Evolutionary conservation across 2,888 invertebrate genomes (phyloP).

Genomic region (Xanthia icteritia): DNA sequence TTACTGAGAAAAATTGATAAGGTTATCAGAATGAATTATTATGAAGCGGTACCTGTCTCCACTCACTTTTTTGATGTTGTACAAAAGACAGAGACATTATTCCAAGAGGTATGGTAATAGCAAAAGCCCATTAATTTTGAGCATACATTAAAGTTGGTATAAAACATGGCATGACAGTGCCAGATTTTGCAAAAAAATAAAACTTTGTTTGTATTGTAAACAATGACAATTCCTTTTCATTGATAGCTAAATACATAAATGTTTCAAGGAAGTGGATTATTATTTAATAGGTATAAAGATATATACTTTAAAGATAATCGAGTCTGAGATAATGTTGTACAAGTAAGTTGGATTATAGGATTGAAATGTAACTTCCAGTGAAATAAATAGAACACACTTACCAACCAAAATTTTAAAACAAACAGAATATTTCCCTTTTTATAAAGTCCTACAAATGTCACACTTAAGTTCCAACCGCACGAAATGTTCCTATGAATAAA

Average conservation of each 20-base stretch:
- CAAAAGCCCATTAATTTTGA: neutral
- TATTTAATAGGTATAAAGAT: neutral
- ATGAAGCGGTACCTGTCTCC: neutral
- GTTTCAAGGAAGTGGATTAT: constrained; percentile 1
- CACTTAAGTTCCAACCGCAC: neutral
- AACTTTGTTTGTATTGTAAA: constrained; percentile 36
- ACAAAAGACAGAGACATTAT: neutral
- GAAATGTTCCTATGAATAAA: constrained; percentile 5
- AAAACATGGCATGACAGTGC: neutral
- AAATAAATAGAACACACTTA: constrained; percentile 19
- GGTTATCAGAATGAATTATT: neutral
- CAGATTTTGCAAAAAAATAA: neutral
- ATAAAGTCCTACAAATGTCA: constrained; percentile 7
- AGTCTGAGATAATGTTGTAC: neutral
- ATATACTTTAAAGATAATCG: neutral
- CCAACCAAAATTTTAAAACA: neutral
- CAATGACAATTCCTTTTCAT: constrained; percentile 38
- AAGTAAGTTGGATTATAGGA: neutral
- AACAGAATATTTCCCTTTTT: neutral
- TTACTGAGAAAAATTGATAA: neutral
- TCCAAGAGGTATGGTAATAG: neutral
- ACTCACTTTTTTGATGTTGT: neutral
- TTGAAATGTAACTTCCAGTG: neutral
- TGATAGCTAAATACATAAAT: constrained; percentile 1
- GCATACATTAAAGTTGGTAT: constrained; percentile 5